Evolutionary conservation across 2,113 vertebrate species (phyloP), one percentile per base, ranked within the genome.

Genomic region (Entomyzon cyanotis): DNA sequence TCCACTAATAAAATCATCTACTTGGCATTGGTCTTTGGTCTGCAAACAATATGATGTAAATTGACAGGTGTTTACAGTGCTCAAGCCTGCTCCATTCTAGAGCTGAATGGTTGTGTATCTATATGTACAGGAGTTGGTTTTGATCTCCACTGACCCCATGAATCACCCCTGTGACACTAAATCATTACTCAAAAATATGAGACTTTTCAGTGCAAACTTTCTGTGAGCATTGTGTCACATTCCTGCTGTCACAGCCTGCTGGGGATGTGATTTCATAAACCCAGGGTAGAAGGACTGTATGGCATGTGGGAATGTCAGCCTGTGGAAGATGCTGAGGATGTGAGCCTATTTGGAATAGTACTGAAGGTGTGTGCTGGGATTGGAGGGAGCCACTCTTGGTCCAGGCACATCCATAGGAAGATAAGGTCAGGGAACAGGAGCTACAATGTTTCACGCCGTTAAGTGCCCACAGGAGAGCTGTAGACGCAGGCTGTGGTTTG

Each of bases 221-320:
- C 35, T 0, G 0, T 39, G 16, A 73, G 31, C 16, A 6, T 35
- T 83, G 20, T 59, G 33, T 85, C 37, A 15, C 21, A 23, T 49
- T 5, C 12, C 12, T 30, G 3, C 12, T 78, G 21, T 69, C 8
- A 5, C n/a, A 83, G 42, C 31, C 56, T 1, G 0, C 11, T 27
- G 68, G n/a, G 24, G 16, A 44, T 68, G 44, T 52, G 33, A 50
- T 73, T 87, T 89, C 27, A 6, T 86, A 86, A 33, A 33, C 31
- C 33, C 27, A 14, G 4, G 60, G 30, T 3, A 50, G 41, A 79
- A 69, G 39, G 17, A 17, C 24, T 50, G 6, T 31, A 8, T 49
- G 28, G 47, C 44, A 35, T 2, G 6, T 39, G 20, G 23, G 18
- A 39, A 11, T 41, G 73, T 42, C 62, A 49, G 39, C 44, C 53